Conservation (phyloP, 2,888 invertebrate genomes). For the Protonemura montana region DNA sequence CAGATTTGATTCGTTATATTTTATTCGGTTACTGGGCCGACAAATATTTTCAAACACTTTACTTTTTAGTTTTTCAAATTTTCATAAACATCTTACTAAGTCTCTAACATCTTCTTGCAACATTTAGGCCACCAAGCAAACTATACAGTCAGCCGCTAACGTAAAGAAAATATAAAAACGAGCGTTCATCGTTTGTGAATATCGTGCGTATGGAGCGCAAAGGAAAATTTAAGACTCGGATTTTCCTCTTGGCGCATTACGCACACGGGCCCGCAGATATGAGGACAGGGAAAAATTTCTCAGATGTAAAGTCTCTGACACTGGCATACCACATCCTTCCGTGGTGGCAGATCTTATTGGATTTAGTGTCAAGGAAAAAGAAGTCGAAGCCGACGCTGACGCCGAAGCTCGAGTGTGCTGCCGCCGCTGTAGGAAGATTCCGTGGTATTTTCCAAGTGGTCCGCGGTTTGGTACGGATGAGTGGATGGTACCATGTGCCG, state of each 20-base stretch:
- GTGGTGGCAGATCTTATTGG: slow-evolving; percentile 2
- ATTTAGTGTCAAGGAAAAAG: background rate
- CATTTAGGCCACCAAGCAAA: too few species aligned
- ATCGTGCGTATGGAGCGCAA: background rate
- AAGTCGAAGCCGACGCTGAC: background rate
- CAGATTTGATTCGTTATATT: too few species aligned
- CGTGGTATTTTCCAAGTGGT: background rate
- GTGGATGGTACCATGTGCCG: too few species aligned
- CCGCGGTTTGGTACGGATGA: background rate
- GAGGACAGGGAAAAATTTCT: background rate
- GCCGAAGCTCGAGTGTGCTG: background rate
- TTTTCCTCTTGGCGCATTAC: background rate
- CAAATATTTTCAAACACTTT: too few species aligned
- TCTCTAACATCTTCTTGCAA: too few species aligned
- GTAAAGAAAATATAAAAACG: too few species aligned
- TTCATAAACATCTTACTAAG: too few species aligned
- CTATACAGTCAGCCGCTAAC: too few species aligned
- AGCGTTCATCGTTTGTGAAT: background rate
- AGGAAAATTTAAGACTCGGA: background rate
- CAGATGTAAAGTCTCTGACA: background rate
- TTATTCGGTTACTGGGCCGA: too few species aligned
- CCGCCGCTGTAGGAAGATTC: too few species aligned
- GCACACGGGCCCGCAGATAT: background rate
- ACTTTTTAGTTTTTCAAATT: too few species aligned
- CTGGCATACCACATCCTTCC: slow-evolving; percentile 22